These are phyloP conservation scores for Napeogenes inachia DNA, from an alignment of 2,888 invertebrate species.

Conservation along the genomic window DNA sequence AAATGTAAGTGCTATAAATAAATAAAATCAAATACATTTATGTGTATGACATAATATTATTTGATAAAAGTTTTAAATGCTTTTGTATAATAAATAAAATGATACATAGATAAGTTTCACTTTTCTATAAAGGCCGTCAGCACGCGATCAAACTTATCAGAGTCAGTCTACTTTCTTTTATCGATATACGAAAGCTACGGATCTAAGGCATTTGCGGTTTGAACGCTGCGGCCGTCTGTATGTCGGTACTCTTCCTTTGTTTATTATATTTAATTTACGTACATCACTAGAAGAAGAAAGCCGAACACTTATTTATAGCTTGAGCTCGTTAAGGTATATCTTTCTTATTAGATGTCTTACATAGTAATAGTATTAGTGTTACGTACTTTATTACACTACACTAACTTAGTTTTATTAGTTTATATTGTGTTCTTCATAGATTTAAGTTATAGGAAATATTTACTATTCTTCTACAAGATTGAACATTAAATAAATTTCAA, in stretches of 20 bases:
- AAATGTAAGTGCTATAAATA: no score
- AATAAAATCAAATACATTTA: no score
- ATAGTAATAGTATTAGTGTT: slow-evolving; percentile 34
- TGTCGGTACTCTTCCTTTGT: slow-evolving; percentile 25
- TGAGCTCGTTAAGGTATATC: slow-evolving; percentile 29
- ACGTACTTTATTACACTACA: slow-evolving; percentile 23
- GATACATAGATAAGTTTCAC: slow-evolving; percentile 25
- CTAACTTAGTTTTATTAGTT: neutral
- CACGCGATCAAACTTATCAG: slow-evolving; percentile 48
- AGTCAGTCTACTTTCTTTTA: slow-evolving; percentile 59
- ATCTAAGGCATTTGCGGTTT: slow-evolving; percentile 65
- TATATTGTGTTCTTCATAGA: no score
- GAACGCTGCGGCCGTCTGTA: slow-evolving; percentile 42
- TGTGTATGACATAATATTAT: no score
- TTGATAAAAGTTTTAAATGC: no score
- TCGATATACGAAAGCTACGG: slow-evolving; percentile 67
- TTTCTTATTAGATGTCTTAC: slow-evolving; percentile 33
- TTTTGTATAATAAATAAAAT: no score
- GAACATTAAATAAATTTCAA: no score
- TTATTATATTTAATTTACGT: slow-evolving; percentile 31
- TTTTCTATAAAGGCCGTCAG: slow-evolving; percentile 33
- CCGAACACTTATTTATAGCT: slow-evolving; percentile 29
- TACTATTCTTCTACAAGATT: no score
- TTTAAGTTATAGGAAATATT: no score
- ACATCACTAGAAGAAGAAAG: slow-evolving; percentile 28